Conservation (phyloP, 2,113 vertebrate genomes). For the Sphyrna mokarran region DNA sequence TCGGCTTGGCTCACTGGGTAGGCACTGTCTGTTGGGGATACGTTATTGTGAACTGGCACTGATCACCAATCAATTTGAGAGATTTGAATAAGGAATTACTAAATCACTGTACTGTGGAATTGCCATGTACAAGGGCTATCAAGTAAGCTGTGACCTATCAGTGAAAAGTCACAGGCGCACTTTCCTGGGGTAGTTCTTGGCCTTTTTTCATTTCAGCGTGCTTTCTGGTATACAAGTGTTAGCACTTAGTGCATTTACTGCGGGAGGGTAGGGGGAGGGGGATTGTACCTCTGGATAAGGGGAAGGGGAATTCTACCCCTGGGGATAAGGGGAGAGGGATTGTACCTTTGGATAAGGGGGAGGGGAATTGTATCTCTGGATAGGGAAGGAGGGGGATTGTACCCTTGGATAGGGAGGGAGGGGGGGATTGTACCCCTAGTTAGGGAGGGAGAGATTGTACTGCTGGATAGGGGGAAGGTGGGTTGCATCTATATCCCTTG, state of each 20-base stretch:
- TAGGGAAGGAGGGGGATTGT: too few relatives aligned
- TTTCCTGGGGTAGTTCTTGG: neutral
- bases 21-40: neutral
- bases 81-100: neutral
- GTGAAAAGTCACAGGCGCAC: neutral
- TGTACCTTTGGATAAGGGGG: too few relatives aligned
- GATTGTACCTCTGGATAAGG: neutral
- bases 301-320: neutral
- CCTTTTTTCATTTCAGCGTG: neutral
- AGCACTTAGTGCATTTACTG: neutral
- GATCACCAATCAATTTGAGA: neutral
- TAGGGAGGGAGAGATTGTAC: too few relatives aligned
- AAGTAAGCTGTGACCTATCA: neutral
- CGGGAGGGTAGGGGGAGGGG: neutral
- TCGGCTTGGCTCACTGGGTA: neutral
- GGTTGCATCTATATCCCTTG: too few relatives aligned
- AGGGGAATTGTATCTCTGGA: too few relatives aligned
- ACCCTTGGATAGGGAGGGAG: too few relatives aligned
- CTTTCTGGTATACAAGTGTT: neutral
- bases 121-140: neutral
- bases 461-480: too few relatives aligned
- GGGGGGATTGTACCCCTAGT: too few relatives aligned
- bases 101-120: neutral
- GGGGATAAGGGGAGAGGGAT: too few relatives aligned
- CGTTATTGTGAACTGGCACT: neutral